Evolutionary conservation across 2,888 invertebrate species (phyloP).

Genomic region (Anodontia alba): DNA sequence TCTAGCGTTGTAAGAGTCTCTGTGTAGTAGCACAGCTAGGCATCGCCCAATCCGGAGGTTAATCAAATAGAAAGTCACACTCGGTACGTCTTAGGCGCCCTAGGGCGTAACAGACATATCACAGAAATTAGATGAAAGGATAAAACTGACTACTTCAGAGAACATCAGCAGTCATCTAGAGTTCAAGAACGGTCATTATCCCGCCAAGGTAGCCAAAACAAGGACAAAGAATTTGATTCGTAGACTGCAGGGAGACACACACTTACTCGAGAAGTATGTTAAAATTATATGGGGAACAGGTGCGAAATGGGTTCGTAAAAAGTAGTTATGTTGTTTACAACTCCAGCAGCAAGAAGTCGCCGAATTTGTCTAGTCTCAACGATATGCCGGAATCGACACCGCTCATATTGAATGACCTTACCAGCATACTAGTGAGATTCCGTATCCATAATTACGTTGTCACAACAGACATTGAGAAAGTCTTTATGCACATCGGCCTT

Average conservation of each 20-base stretch:
- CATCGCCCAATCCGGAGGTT: too few relatives aligned
- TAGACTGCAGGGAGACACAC: slow-evolving; percentile 17
- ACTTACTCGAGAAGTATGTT: slow-evolving; percentile 20
- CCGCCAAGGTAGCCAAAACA: slow-evolving; percentile 15
- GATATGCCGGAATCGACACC: slow-evolving; percentile 21
- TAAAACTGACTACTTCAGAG: not conserved
- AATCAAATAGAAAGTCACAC: too few relatives aligned
- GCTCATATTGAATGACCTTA: not conserved
- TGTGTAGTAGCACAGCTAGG: too few relatives aligned
- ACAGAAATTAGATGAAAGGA: too few relatives aligned
- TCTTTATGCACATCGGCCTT: slow-evolving; percentile 12
- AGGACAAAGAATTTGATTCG: slow-evolving; percentile 13
- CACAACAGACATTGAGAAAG: slow-evolving; percentile 45
- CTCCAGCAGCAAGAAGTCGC: slow-evolving; percentile 20
- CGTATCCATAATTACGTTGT: slow-evolving; percentile 33
- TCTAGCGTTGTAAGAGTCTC: too few relatives aligned
- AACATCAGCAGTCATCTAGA: slow-evolving; percentile 12
- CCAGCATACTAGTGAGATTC: slow-evolving; percentile 42
- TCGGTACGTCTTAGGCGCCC: too few relatives aligned
- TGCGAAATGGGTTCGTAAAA: slow-evolving; percentile 27
- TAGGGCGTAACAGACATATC: too few relatives aligned
- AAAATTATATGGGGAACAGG: slow-evolving; percentile 25
- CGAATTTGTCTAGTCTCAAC: slow-evolving; percentile 49
- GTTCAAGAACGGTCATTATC: slow-evolving; percentile 10
- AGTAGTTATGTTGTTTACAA: slow-evolving; percentile 37